A percentile compares a stretch with the other conserved stretches of the same genome.
Conservation (phyloP, 2,888 invertebrate species). For the Mechanitis mazaeus region DNA sequence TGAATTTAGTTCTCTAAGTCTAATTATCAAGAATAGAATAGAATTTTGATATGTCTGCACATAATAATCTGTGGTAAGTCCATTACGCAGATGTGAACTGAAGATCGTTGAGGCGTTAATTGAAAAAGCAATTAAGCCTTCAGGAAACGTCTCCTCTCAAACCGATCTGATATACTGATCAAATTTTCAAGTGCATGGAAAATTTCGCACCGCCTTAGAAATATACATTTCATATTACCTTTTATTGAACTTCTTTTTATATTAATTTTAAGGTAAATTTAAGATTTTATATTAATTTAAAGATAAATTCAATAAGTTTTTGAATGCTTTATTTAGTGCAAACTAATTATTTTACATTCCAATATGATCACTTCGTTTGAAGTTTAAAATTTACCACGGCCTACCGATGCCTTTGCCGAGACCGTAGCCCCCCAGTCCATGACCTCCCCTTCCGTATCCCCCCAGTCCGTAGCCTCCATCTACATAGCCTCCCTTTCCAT, state of each 20-base stretch:
- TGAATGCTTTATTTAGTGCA: conserved; percentile 33
- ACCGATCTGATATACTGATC: conserved; percentile 25
- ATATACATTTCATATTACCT: background rate
- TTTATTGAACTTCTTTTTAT: background rate
- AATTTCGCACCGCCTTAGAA: conserved; percentile 5
- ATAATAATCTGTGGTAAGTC: conserved; percentile 39
- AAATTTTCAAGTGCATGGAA: conserved; percentile 25
- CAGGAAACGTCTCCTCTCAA: conserved; percentile 27
- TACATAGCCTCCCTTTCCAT: conserved; percentile 26
- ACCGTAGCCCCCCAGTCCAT: conserved; percentile 22
- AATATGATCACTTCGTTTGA: conserved; percentile 29
- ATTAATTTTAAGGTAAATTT: background rate
- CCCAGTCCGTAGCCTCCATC: conserved; percentile 31
- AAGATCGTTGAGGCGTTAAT: conserved; percentile 51
- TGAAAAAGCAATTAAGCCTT: conserved; percentile 67
- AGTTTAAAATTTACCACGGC: conserved; percentile 15
- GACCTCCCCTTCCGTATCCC: conserved; percentile 25
- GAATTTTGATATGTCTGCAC: conserved; percentile 17
- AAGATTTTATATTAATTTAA: background rate
- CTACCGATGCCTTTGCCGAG: conserved; percentile 31
- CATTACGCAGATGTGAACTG: conserved; percentile 51
- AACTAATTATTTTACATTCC: background rate
- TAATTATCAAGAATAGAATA: background rate
- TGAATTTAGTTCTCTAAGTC: too few species aligned
- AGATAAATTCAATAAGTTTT: conserved; percentile 1